A percentile compares a stretch with the other conserved stretches of the same genome.
Evolutionary conservation across 2,888 invertebrate species (phyloP).

Genomic region (Agrotis ipsilon): DNA sequence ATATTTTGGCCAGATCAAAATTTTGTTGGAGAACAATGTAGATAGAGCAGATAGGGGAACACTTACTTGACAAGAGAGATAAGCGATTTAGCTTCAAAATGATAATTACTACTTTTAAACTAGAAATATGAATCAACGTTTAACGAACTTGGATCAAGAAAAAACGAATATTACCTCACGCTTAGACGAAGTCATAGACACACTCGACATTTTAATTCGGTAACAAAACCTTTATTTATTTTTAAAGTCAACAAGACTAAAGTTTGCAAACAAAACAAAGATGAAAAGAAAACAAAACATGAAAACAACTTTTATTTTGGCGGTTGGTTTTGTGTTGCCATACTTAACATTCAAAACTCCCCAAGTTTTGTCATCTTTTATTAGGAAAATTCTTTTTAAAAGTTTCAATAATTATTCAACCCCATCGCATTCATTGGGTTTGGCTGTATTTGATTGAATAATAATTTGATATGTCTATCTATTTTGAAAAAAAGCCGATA

Average conservation of each 20-base stretch:
- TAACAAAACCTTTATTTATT: neutral
- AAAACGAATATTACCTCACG: conserved; percentile 69
- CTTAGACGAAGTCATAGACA: conserved; percentile 72
- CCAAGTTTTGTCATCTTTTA: neutral
- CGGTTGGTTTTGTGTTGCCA: conserved; percentile 35
- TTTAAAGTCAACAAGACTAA: neutral
- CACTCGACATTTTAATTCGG: conserved; percentile 56
- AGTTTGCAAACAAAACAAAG: neutral
- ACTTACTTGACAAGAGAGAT: too few species aligned
- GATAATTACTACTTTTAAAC: too few species aligned
- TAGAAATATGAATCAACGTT: too few species aligned
- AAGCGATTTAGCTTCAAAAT: neutral
- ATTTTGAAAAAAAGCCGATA: too few species aligned
- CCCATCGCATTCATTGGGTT: too few species aligned
- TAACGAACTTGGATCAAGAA: neutral
- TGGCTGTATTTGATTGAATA: too few species aligned
- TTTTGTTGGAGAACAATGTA: too few species aligned
- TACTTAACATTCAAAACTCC: conserved; percentile 9
- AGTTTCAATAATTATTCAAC: too few species aligned
- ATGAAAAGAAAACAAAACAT: neutral
- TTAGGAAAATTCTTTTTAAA: too few species aligned
- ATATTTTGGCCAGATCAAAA: too few species aligned
- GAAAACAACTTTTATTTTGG: conserved; percentile 8
- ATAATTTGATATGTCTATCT: too few species aligned
- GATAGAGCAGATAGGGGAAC: too few species aligned